These are phyloP conservation scores for Achlya flavicornis DNA, from an alignment of 2,888 invertebrate species.

Conservation along the genomic window DNA sequence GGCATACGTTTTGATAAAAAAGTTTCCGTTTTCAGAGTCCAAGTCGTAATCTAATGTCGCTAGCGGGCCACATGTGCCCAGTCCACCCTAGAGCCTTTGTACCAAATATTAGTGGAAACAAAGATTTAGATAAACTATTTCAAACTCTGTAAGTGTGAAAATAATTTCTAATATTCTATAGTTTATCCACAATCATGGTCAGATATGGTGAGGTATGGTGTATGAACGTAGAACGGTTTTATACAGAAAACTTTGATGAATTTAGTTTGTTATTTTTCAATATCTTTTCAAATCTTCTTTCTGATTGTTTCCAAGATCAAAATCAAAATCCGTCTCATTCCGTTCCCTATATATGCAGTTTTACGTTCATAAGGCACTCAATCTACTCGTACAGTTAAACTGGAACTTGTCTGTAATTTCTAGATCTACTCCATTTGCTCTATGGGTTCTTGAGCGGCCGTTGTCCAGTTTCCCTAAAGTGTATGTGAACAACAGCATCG, in stretches of 20 bases:
- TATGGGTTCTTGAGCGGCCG: constrained; percentile 83
- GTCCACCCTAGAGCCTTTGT: constrained; percentile 66
- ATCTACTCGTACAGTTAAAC: too few relatives aligned
- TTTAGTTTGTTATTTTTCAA: too few relatives aligned
- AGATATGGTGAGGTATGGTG: too few relatives aligned
- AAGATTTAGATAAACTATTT: constrained; percentile 52
- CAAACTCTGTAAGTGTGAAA: constrained; percentile 56
- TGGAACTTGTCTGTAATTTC: background rate
- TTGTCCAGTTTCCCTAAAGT: constrained; percentile 76
- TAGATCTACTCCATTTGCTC: constrained; percentile 71
- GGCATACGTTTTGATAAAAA: too few relatives aligned
- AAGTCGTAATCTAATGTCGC: constrained; percentile 66
- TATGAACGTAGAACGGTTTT: too few relatives aligned
- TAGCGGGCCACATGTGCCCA: constrained; percentile 69
- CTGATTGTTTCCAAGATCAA: too few relatives aligned
- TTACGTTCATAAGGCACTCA: too few relatives aligned
- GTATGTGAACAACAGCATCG: constrained; percentile 84
- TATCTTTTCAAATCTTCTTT: too few relatives aligned
- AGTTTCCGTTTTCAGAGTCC: constrained; percentile 47
- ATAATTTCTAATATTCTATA: background rate
- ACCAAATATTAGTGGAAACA: constrained; percentile 60
- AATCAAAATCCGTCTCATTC: too few relatives aligned
- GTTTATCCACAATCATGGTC: background rate
- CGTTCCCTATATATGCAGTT: too few relatives aligned
- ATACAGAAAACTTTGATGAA: too few relatives aligned